Conservation (phyloP, 2,797 vertebrate species). For the Percopsis omiscomaycus region DNA sequence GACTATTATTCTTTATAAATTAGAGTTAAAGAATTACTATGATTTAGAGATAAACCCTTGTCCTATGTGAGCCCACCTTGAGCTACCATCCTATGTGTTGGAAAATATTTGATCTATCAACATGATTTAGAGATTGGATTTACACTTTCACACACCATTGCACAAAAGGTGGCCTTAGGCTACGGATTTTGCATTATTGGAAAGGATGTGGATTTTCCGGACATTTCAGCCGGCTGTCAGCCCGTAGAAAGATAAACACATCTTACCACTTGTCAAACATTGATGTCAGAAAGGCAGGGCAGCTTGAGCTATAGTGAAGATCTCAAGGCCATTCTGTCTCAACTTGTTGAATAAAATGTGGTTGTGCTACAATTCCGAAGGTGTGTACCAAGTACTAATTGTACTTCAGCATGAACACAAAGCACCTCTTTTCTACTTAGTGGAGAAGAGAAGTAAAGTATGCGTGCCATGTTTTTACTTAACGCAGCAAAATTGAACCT, state of each 20-base stretch:
- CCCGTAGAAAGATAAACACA: constrained; percentile 15
- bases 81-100: neutral
- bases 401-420: constrained; percentile 7
- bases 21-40: neutral
- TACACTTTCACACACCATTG: constrained; percentile 17
- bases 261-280: constrained; percentile 29
- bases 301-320: constrained; percentile 9
- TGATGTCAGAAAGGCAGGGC: constrained; percentile 15
- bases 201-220: constrained; percentile 27
- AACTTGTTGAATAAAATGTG: neutral
- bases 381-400: neutral
- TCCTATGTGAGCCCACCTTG: neutral
- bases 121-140: constrained; percentile 23
- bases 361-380: neutral
- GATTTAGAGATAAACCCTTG: neutral
- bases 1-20: no score
- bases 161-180: constrained; percentile 3
- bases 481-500: no score
- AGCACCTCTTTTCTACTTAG: neutral
- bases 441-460: no score
- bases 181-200: neutral
- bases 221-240: constrained; percentile 19
- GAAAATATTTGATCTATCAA: constrained; percentile 10
- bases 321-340: constrained; percentile 14
- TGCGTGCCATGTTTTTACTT: no score